Conservation (phyloP, 2,797 vertebrate genomes). For the Myotis vivesi region DNA sequence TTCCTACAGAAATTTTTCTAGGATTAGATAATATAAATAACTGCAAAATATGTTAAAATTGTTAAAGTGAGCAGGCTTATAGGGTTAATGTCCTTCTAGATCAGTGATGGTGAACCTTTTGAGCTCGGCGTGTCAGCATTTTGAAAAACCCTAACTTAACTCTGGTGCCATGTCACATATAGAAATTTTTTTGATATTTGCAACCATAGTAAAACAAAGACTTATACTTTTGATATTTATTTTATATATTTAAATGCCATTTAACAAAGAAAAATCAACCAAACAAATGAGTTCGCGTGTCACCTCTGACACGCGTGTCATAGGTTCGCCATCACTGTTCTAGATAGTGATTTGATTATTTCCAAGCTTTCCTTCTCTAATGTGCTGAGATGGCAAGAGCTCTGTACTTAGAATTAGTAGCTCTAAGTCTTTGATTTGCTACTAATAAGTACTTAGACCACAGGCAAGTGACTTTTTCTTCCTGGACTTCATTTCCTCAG, state of each 20-base stretch:
- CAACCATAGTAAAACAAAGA: no score
- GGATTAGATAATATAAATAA: neutral
- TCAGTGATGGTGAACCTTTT: no score
- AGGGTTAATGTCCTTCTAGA: neutral
- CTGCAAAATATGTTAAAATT: neutral
- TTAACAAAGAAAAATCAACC: no score
- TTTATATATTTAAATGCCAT: no score
- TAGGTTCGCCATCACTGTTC: neutral
- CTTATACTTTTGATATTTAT: no score
- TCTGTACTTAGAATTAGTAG: slow-evolving; percentile 21
- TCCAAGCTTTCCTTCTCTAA: neutral
- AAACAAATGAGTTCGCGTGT: no score
- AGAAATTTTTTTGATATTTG: no score
- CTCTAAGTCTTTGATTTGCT: slow-evolving; percentile 19
- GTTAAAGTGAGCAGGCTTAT: neutral
- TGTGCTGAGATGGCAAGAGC: neutral
- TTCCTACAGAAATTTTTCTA: neutral
- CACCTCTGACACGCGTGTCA: no score
- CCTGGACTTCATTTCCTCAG: neutral
- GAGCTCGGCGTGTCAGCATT: no score
- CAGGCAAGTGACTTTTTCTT: neutral
- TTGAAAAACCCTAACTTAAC: no score
- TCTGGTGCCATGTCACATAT: no score
- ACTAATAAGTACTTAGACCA: neutral
- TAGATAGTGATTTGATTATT: neutral